Base-by-base conservation (phyloP, 2,113 vertebrate genomes). In the Phainopepla nitens region DNA sequence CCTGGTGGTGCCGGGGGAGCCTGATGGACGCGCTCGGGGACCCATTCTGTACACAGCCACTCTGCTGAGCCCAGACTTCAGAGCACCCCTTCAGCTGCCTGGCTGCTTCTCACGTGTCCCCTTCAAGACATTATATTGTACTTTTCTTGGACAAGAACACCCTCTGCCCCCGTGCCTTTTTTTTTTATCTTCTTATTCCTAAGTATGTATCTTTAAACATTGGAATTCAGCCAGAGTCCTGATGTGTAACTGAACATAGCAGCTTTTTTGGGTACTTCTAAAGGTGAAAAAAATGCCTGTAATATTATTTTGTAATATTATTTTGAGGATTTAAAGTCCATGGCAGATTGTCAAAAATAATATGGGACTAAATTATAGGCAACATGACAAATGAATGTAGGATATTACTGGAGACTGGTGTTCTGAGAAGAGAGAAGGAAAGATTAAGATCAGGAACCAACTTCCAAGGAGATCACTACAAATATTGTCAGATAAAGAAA, bases 21-120 rank as follows among this genome's bases (percentile, higher is more conserved):
- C 2, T 5, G 81, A 12, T 73, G 77, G 90, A 58, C 11, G 7
- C 36, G 6, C 61, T 56, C 0, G 0, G 60, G 33, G 27, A 13
- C 27, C 42, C 35, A 18, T 81, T 93, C 64, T 80, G 73, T 35
- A 28, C 41, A 44, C 28, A n/a, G 0, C 23, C 28, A 10, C 9
- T 77, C 75, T 62, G 54, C 79, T 90, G 85, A 57, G 89, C 79
- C 80, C 49, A n/a, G 41, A 6, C 92, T 69, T 24, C 13, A 75
- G 57, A 80, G 39, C 79, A 77, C 29, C 27, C 47, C 78, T 86
- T 44, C 66, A 72, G 8, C 6, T 76, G 73, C n/a, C 45, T 60
- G 53, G 12, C 72, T 60, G 41, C 66, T 80, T 60, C 87, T 29
- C 20, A 9, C 1, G 0, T 18, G 10, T 65, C 73, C 22, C 19